Evolutionary conservation across 2,797 vertebrate species (phyloP).

Genomic region (Taenioides sp.): DNA sequence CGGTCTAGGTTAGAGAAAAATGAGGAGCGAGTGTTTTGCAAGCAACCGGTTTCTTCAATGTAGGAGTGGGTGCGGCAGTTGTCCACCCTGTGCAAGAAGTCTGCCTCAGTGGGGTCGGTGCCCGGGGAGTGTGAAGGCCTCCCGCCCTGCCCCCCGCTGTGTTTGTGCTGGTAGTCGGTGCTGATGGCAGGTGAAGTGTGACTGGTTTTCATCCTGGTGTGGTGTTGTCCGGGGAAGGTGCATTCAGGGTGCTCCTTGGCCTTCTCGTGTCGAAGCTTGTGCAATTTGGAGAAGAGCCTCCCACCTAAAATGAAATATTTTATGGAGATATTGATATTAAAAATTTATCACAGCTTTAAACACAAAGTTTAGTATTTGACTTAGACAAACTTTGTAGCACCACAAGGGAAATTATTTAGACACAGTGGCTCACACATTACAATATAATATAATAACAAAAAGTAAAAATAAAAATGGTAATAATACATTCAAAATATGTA

Average conservation of each 20-base stretch:
- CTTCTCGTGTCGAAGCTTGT: slow-evolving; percentile 70
- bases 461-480: too few species aligned
- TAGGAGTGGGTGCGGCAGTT: slow-evolving; percentile 79
- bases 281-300: slow-evolving; percentile 88
- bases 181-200: slow-evolving; percentile 75
- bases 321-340: too few species aligned
- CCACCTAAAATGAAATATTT: slow-evolving; percentile 74
- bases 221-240: slow-evolving; percentile 65
- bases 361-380: too few species aligned
- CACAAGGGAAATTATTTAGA: too few species aligned
- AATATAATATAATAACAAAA: too few species aligned
- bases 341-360: too few species aligned
- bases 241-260: slow-evolving; percentile 78
- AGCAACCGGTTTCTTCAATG: slow-evolving; percentile 79
- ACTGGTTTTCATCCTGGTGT: slow-evolving; percentile 76
- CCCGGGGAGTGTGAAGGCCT: slow-evolving; percentile 22
- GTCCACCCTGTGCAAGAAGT: slow-evolving; percentile 70
- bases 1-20: slow-evolving; percentile 59
- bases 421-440: too few species aligned
- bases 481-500: too few species aligned
- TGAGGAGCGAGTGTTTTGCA: slow-evolving; percentile 72
- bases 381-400: too few species aligned
- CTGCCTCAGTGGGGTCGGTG: slow-evolving; percentile 58
- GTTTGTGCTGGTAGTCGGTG: slow-evolving; percentile 65
- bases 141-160: slow-evolving; percentile 10